phyloP scores from a whole-genome alignment of 2,888 invertebrate species.

The Patella ulyssiponensis region DNA sequence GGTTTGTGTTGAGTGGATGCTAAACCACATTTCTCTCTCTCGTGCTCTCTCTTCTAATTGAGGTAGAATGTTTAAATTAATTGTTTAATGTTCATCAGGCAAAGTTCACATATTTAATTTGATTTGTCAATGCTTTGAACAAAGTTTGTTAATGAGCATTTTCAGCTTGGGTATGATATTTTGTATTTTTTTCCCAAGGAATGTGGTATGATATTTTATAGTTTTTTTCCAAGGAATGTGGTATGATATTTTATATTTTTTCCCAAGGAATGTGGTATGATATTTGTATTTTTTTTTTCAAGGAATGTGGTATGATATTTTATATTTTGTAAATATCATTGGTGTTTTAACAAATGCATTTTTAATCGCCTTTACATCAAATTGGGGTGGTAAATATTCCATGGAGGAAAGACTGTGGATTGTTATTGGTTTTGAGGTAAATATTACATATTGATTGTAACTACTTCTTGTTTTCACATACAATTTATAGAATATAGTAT shows the following conservation, averaged over 20 bases:
- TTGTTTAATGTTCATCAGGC: too few relatives aligned
- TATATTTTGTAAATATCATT: slow-evolving; percentile 72
- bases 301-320: slow-evolving; percentile 74
- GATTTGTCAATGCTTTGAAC: too few relatives aligned
- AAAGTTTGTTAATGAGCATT: too few relatives aligned
- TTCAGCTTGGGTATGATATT: slow-evolving; percentile 60
- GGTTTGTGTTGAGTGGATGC: too few relatives aligned
- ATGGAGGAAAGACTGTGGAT: slow-evolving; percentile 62
- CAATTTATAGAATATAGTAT: too few relatives aligned
- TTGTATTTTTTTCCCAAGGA: slow-evolving; percentile 61
- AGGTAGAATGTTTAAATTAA: too few relatives aligned
- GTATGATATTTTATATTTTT: slow-evolving; percentile 72
- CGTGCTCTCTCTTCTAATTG: too few relatives aligned
- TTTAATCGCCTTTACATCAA: slow-evolving; percentile 73
- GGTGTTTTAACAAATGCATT: slow-evolving; percentile 74
- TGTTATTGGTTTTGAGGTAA: slow-evolving; percentile 72
- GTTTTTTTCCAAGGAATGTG: slow-evolving; percentile 72
- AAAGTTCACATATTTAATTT: too few relatives aligned
- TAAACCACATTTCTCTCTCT: too few relatives aligned
- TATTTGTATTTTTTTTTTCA: not conserved
- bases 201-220: too few relatives aligned
- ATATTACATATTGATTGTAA: not conserved
- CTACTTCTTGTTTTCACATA: not conserved
- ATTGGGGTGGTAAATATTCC: slow-evolving; percentile 63
- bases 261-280: too few relatives aligned